Evolutionary conservation across 2,113 vertebrate genomes (phyloP), one percentile per base, ranked within the genome.

Genomic region (Strix aluco): DNA sequence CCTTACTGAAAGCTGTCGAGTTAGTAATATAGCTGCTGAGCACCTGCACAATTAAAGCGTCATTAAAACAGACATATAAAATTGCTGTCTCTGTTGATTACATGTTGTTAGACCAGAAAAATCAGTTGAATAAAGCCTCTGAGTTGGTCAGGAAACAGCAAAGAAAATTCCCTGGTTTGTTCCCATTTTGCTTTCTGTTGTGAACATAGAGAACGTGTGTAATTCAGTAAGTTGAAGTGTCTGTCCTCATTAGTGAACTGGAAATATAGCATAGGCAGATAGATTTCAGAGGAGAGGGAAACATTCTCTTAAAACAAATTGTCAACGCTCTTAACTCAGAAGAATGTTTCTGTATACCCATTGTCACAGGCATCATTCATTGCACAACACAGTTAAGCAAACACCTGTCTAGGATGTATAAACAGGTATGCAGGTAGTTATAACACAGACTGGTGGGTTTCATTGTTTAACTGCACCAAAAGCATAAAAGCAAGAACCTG

Each of bases 31-130:
- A 63, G 62, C 9, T 66, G 52, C 80, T 8, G 58, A 91, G 91
- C 93, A 88, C 75, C 95, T 94, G 94, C 57, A 21, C 89, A 82
- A 96, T 95, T 88, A 95, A 86, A 94, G 89, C 49, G 75, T 79
- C 83, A 44, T 94, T 94, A 95, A 91, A 95, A 61, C 5, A 34
- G 63, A 61, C 57, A 5, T 32, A 44, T 75, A 17, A 72, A 94
- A 88, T 91, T 25, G 63, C 72, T 61, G 44, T 38, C 67, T 65
- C 54, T 52, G 86, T 44, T 88, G 73, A 91, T 91, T 84, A 62
- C 63, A 46, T 30, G 36, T 65, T 54, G 36, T 29, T 51, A 84
- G 89, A 94, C 80, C 75, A 55, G 88, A 73, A 88, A 75, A 86
- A 88, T 30, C 22, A 63, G 57, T 59, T 13, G 71, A 90, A 54